Conservation (phyloP, 2,113 vertebrate genomes). For the Perognathus longimembris region DNA sequence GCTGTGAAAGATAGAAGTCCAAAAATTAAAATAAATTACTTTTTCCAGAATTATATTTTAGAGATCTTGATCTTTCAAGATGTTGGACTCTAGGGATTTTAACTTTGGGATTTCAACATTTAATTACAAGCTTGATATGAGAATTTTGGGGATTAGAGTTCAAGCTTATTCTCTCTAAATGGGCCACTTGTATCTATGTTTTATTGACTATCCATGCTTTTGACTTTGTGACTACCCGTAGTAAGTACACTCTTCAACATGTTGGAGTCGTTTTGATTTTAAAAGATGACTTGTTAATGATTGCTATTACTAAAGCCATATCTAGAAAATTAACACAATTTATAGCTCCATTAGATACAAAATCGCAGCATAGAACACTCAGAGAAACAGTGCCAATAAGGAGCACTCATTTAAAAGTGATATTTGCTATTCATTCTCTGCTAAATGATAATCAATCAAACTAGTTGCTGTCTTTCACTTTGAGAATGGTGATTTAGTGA, state of each 20-base stretch:
- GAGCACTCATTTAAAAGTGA: background rate
- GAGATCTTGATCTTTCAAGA: background rate
- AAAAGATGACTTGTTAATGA: conserved; percentile 64
- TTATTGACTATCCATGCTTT: too few relatives aligned
- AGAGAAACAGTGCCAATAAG: conserved; percentile 1
- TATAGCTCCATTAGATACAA: conserved; percentile 32
- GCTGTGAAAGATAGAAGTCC: background rate
- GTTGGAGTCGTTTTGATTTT: conserved; percentile 34
- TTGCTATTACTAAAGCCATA: conserved; percentile 35
- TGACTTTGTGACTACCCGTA: background rate
- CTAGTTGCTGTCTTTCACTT: conserved; percentile 20
- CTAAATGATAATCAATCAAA: conserved; percentile 43
- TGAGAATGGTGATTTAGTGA: background rate
- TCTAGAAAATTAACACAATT: conserved; percentile 35
- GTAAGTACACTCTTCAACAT: conserved; percentile 18
- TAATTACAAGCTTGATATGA: background rate
- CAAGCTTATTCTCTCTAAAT: background rate
- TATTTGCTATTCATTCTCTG: conserved; percentile 40
- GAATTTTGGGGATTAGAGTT: background rate
- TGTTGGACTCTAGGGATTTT: background rate
- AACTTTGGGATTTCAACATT: background rate
- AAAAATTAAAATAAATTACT: background rate
- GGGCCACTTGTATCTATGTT: background rate
- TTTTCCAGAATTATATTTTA: background rate
- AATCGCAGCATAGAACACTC: background rate